Percentiles rank a stretch among this genome's conserved stretches.
Conservation (phyloP, 1,140 invertebrate species). For the Caerostris darwini region DNA sequence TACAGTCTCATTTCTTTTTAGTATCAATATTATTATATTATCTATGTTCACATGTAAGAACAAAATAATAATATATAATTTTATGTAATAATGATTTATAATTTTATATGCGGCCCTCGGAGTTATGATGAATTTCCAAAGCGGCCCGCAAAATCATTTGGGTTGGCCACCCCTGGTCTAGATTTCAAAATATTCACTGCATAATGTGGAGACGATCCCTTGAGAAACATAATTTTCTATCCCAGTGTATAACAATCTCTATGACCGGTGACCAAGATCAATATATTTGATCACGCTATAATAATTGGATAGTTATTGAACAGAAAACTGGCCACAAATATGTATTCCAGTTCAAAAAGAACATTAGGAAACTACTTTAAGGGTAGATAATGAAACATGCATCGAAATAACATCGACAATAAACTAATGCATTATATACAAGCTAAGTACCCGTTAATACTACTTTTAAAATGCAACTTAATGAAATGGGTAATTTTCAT, state of each 20-base stretch:
- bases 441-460: neutral
- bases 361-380: neutral
- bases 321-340: neutral
- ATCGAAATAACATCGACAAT: neutral
- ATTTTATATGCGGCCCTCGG: no score
- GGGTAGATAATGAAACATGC: neutral
- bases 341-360: neutral
- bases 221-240: neutral
- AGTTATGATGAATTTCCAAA: no score
- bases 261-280: neutral
- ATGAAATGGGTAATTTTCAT: neutral
- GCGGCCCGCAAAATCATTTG: no score
- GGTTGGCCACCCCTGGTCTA: no score
- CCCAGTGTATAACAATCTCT: neutral
- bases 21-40: no score
- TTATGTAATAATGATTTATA: no score
- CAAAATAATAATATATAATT: no score
- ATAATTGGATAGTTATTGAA: conserved; percentile 8
- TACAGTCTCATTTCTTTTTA: no score
- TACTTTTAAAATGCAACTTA: neutral
- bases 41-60: no score
- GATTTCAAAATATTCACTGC: no score
- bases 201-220: neutral
- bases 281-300: conserved; percentile 3
- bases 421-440: neutral